Evolutionary conservation across 2,888 invertebrate species (phyloP).

Genomic region (Xestia rhomboidea): DNA sequence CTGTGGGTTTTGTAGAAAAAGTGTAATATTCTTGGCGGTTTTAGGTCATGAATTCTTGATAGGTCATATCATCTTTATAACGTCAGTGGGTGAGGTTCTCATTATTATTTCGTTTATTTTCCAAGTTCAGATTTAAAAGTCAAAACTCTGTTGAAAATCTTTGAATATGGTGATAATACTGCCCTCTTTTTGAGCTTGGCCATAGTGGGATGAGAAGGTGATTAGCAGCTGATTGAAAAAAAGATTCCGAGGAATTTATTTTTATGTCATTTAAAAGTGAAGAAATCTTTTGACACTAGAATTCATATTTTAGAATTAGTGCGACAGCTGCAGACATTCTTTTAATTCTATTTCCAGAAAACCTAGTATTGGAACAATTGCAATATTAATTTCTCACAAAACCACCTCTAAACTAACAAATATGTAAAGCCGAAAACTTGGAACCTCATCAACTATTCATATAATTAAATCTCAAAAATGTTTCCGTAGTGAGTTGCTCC

Average conservation of each 20-base stretch:
- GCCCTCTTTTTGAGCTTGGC: background rate
- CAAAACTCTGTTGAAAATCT: background rate
- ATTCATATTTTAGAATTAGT: background rate
- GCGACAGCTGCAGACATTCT: background rate
- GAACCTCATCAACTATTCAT: constrained; percentile 45
- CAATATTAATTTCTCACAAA: background rate
- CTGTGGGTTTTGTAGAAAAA: constrained; percentile 27
- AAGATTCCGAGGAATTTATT: background rate
- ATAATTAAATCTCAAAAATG: constrained; percentile 45
- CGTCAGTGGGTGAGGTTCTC: background rate
- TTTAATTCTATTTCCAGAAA: background rate
- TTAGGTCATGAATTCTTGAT: constrained; percentile 7
- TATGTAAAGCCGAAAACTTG: constrained; percentile 32
- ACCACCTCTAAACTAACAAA: background rate
- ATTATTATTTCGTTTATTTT: background rate
- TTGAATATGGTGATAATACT: background rate
- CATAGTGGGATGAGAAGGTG: background rate
- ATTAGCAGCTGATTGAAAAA: background rate
- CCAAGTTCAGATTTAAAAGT: background rate
- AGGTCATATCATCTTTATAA: constrained; percentile 3
- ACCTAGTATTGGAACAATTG: too few species aligned
- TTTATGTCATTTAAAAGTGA: background rate
- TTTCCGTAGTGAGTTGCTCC: constrained; percentile 26
- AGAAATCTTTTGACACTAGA: background rate
- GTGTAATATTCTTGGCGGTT: constrained; percentile 15